phyloP scores from a whole-genome alignment of 2,797 vertebrate species.

The Chrysolophus pictus region DNA sequence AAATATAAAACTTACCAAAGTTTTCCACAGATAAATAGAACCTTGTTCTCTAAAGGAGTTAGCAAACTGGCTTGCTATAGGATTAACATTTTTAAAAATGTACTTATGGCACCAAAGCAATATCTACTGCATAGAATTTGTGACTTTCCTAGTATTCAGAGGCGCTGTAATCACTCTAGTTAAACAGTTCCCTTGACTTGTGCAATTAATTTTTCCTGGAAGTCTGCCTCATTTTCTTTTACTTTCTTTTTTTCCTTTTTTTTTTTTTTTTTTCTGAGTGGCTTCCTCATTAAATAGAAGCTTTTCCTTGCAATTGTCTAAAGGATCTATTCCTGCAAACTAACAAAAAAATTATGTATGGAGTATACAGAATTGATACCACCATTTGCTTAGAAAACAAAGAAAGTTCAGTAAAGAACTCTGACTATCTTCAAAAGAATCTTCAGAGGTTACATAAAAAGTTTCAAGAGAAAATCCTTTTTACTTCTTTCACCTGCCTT shows the following conservation, averaged over 20 bases:
- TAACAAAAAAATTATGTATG: not conserved
- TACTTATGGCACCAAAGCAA: not conserved
- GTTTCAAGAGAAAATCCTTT: not conserved
- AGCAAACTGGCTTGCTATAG: not conserved
- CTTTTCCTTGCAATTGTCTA: constrained; percentile 10
- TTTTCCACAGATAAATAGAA: constrained; percentile 1
- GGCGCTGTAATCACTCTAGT: not conserved
- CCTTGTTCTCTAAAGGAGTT: not conserved
- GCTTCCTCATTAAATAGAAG: constrained; percentile 8
- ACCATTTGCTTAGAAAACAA: constrained; percentile 10
- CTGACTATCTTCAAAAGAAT: not conserved
- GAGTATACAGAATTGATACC: not conserved
- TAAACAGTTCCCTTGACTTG: constrained; percentile 14
- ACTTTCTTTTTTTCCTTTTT: no score
- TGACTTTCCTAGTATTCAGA: constrained; percentile 26
- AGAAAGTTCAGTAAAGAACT: not conserved
- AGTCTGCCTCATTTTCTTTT: not conserved
- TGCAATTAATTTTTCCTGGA: constrained; percentile 38
- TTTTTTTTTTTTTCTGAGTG: not conserved
- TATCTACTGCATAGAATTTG: not conserved
- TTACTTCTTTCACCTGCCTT: not conserved
- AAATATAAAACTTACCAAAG: constrained; percentile 11
- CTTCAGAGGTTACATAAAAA: not conserved
- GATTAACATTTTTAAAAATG: not conserved
- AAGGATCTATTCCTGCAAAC: not conserved